Percentiles rank a stretch among this genome's conserved stretches.
Conservation (phyloP, 2,888 invertebrate species). For the Phoenoteleia sp. region DNA sequence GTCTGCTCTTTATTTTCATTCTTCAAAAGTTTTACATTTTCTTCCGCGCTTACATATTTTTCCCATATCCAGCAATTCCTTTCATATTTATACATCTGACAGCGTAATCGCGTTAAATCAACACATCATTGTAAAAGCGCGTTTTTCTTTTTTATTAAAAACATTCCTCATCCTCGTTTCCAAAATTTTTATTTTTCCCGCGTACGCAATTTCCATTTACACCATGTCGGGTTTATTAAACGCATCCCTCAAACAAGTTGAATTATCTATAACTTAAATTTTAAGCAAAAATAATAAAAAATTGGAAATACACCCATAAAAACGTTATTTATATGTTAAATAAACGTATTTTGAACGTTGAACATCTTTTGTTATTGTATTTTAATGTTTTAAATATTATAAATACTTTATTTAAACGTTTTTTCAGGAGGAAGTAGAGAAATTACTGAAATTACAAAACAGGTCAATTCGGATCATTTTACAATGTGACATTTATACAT, state of each 20-base stretch:
- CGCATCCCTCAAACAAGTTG: conserved; percentile 2
- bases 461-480: too few relatives aligned
- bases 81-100: conserved; percentile 34
- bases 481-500: too few relatives aligned
- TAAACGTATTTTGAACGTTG: too few relatives aligned
- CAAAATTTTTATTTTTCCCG: neutral
- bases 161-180: conserved; percentile 18
- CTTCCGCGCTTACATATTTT: conserved; percentile 22
- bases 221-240: conserved; percentile 14
- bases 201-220: conserved; percentile 18
- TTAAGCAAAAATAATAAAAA: neutral
- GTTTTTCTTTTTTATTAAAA: conserved; percentile 39
- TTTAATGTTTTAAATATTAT: too few relatives aligned
- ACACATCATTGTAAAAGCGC: conserved; percentile 45
- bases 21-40: conserved; percentile 18
- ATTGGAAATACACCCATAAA: neutral
- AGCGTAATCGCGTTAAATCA: conserved; percentile 47
- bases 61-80: conserved; percentile 42
- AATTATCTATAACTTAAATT: too few relatives aligned
- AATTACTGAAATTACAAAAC: too few relatives aligned
- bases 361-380: too few relatives aligned
- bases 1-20: neutral
- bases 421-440: too few relatives aligned
- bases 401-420: too few relatives aligned
- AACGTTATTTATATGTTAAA: too few relatives aligned